Conservation (phyloP, 2,113 vertebrate genomes). For the Anarrhichthys ocellatus region DNA sequence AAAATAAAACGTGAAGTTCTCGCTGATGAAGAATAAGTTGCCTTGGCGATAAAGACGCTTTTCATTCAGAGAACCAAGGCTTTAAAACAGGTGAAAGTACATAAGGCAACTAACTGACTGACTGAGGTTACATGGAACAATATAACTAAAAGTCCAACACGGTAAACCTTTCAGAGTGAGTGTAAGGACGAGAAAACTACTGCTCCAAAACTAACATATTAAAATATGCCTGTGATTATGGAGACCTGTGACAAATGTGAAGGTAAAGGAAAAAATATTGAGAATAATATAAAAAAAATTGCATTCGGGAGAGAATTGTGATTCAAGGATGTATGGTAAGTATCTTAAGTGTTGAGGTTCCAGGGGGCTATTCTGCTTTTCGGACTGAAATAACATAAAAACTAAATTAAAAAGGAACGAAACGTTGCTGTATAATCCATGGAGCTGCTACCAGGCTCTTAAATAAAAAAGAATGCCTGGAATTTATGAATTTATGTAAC, state of each 20-base stretch:
- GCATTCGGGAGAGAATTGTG: background rate
- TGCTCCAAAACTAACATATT: background rate
- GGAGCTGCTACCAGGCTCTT: background rate
- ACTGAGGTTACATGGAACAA: background rate
- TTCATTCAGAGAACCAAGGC: background rate
- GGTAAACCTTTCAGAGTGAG: background rate
- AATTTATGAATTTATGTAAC: background rate
- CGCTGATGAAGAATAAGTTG: conserved; percentile 22
- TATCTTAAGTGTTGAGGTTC: background rate
- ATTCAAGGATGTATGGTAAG: background rate
- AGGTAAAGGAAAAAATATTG: background rate
- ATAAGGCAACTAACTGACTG: background rate
- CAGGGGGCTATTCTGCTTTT: background rate
- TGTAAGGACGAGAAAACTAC: background rate
- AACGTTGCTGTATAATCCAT: background rate
- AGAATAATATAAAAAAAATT: background rate
- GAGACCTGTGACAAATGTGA: background rate
- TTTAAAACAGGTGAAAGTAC: conserved; percentile 18
- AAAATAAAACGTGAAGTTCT: conserved; percentile 20
- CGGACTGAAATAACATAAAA: background rate
- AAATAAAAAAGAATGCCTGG: background rate
- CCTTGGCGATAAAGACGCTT: conserved; percentile 19
- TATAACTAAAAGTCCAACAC: background rate
- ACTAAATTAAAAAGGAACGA: background rate
- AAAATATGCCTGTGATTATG: background rate